Base-by-base conservation (phyloP, 1,140 invertebrate genomes). In the Lucilia cuprina region DNA sequence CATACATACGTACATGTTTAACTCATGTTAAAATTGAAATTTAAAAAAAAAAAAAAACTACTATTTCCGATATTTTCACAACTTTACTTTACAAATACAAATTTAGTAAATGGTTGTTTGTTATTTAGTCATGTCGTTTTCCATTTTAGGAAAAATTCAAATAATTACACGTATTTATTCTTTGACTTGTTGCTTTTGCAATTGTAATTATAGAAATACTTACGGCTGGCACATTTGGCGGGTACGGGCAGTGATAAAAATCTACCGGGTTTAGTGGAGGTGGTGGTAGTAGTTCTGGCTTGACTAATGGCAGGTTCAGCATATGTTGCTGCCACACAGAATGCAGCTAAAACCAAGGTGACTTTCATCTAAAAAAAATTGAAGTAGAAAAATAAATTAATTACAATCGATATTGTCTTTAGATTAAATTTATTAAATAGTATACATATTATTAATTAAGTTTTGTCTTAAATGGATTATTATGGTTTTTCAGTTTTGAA, bases 181-280 rank as follows among this genome's bases (percentile, higher is more conserved):
- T 55, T 55, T 55, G 50, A 17, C 50, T 49, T 55, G 41, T 10
- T 55, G 50, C 25, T 30, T 30, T 30, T 30, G 25, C 25, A 30
- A 30, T 14, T 55, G 9, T 12, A 55, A 55, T 55, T 55, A 55
- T 8, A 60, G 14, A 60, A 60, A 60, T 49, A 96, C 96, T 96
- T 93, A 97, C 96, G 94, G 91, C 93, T 95, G 50, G 95, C 93
- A 92, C 96, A 97, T 93, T 97, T 97, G 88, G 95, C 93, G 85
- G 96, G 93, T 84, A 94, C 92, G 30, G 96, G 96, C 83, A 96
- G 93, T 77, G 96, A 95, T 82, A 97, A 93, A 92, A 96, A 97
- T 88, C 96, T 93, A 88, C 96, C 96, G 55, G 89, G 89, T 85
- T 91, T 91, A 84, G 90, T 91, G 60, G 93, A 88, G 86, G 88